phyloP scores from a whole-genome alignment of 2,888 invertebrate species.

The Anodontia alba region DNA sequence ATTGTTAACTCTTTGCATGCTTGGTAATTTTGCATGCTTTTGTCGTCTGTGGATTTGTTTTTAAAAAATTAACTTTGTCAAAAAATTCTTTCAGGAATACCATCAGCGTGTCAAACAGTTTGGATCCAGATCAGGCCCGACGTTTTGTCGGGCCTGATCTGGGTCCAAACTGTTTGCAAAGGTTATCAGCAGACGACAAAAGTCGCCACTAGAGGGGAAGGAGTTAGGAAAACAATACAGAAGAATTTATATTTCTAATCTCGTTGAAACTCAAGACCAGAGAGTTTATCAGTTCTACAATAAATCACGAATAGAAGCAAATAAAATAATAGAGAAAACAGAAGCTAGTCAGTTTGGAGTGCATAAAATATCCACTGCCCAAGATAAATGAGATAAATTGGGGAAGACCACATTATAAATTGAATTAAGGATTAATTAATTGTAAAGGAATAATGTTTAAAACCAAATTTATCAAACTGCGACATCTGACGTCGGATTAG shows the following conservation, averaged over 20 bases:
- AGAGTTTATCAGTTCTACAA: background rate
- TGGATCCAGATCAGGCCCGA: too few relatives aligned
- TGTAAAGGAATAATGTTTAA: background rate
- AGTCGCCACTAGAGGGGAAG: too few relatives aligned
- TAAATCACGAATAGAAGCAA: background rate
- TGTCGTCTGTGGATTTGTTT: too few relatives aligned
- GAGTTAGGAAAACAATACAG: background rate
- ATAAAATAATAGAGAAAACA: slow-evolving; percentile 2
- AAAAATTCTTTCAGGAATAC: too few relatives aligned
- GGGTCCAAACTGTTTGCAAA: too few relatives aligned
- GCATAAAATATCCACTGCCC: background rate
- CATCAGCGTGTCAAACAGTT: too few relatives aligned
- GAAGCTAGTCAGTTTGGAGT: slow-evolving; percentile 4
- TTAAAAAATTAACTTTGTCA: too few relatives aligned
- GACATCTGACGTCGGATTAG: background rate
- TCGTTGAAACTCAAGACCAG: background rate
- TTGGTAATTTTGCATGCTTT: too few relatives aligned
- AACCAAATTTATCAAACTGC: background rate
- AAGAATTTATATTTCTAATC: background rate
- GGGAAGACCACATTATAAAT: background rate
- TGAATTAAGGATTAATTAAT: slow-evolving; percentile 1
- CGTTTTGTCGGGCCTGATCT: too few relatives aligned
- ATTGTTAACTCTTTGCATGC: too few relatives aligned
- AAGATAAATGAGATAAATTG: background rate
- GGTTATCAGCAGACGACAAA: too few relatives aligned